A percentile compares a stretch with the other conserved stretches of the same genome.
Conservation (phyloP, 1,140 invertebrate genomes). For the Stegodyphus dumicola region DNA sequence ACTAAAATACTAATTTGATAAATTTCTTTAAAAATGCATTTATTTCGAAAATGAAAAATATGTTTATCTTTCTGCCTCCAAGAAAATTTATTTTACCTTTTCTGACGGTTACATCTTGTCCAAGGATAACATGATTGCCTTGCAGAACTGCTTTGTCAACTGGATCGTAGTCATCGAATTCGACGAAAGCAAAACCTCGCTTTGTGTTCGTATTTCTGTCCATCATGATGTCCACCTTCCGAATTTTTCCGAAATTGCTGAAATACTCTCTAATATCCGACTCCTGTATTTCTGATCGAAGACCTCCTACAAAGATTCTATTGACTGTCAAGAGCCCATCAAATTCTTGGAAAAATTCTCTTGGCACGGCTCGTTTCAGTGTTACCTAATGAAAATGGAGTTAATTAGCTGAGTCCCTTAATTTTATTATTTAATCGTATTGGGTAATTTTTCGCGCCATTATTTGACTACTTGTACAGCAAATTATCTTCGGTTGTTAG, state of each 20-base stretch:
- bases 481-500: not conserved
- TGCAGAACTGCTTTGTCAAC: conserved; percentile 48
- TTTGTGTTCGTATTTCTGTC: conserved; percentile 33
- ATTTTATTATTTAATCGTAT: not conserved
- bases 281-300: conserved; percentile 92
- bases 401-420: not conserved
- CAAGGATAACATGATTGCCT: conserved; percentile 21
- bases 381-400: conserved; percentile 17
- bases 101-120: conserved; percentile 40
- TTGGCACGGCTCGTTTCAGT: conserved; percentile 38
- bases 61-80: not conserved
- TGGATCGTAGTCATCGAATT: conserved; percentile 54
- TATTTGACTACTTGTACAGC: not conserved
- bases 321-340: conserved; percentile 48
- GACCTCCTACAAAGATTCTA: conserved; percentile 92
- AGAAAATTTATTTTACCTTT: conserved; percentile 24
- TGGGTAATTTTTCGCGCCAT: not conserved
- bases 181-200: conserved; percentile 52
- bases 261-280: conserved; percentile 91
- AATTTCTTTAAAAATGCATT: not conserved
- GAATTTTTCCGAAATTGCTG: conserved; percentile 86
- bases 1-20: not conserved
- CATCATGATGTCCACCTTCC: conserved; percentile 50
- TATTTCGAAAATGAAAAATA: not conserved
- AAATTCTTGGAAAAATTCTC: conserved; percentile 31